Percentiles rank a stretch among this genome's conserved stretches.
phyloP scores from a whole-genome alignment of 1,140 invertebrate genomes.

The Himalopsyche phryganea region DNA sequence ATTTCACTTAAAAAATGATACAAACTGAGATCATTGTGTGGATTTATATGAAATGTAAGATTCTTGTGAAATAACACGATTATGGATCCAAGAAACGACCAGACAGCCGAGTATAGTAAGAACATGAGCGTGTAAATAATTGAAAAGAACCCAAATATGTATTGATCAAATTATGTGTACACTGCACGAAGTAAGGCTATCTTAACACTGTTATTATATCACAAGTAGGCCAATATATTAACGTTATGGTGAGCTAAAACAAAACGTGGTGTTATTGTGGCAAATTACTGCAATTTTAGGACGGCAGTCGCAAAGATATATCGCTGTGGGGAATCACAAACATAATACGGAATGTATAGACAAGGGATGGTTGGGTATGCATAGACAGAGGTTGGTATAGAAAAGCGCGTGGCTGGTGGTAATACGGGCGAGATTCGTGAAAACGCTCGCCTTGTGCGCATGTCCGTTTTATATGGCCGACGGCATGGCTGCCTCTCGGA shows the following conservation, averaged over 20 bases:
- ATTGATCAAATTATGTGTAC: conserved; percentile 19
- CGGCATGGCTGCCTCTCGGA: too few species aligned
- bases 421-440: conserved; percentile 11
- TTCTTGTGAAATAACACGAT: too few species aligned
- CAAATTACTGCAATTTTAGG: background rate
- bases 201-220: too few species aligned
- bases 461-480: conserved; percentile 8
- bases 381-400: background rate
- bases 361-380: too few species aligned
- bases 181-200: background rate
- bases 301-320: conserved; percentile 10
- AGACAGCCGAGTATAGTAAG: too few species aligned
- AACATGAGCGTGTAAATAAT: conserved; percentile 13
- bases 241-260: too few species aligned
- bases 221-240: too few species aligned
- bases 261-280: background rate
- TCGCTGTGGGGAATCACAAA: background rate
- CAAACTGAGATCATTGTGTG: too few species aligned
- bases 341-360: too few species aligned
- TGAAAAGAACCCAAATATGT: background rate
- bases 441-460: conserved; percentile 1
- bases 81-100: too few species aligned
- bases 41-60: too few species aligned
- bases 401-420: conserved; percentile 16
- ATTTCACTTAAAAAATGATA: too few species aligned